phyloP scores from a whole-genome alignment of 1,140 invertebrate species.

The Archegozetes longisetosus region DNA sequence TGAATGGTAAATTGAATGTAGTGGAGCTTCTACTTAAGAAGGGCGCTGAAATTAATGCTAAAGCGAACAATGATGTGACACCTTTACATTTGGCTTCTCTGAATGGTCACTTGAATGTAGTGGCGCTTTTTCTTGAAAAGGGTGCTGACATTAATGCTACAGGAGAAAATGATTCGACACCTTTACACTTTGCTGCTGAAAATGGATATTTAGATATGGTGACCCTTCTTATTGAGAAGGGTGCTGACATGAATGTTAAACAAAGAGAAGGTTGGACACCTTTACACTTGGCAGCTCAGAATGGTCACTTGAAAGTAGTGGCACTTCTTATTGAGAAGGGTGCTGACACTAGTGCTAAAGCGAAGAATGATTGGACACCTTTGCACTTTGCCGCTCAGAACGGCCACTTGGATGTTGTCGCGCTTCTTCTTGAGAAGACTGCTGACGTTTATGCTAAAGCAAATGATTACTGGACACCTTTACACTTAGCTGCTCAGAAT shows the following conservation, averaged over 20 bases:
- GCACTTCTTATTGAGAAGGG: too few relatives aligned
- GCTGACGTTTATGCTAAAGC: slow-evolving; percentile 34
- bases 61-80: slow-evolving; percentile 33
- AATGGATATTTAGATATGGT: slow-evolving; percentile 34
- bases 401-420: slow-evolving; percentile 31
- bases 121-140: slow-evolving; percentile 30
- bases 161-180: slow-evolving; percentile 34
- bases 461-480: slow-evolving; percentile 32
- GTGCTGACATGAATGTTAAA: slow-evolving; percentile 32
- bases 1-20: slow-evolving; percentile 34
- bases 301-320: slow-evolving; percentile 31
- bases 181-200: slow-evolving; percentile 35
- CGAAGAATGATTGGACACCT: slow-evolving; percentile 35
- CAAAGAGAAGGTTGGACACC: slow-evolving; percentile 35
- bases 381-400: slow-evolving; percentile 36
- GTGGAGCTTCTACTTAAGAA: slow-evolving; percentile 27
- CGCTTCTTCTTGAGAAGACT: slow-evolving; percentile 27
- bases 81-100: slow-evolving; percentile 36
- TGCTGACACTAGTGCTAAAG: slow-evolving; percentile 34
- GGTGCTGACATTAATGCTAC: slow-evolving; percentile 35
- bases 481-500: slow-evolving; percentile 36
- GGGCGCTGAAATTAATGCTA: slow-evolving; percentile 32
- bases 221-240: slow-evolving; percentile 26
- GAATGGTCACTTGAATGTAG: slow-evolving; percentile 31
- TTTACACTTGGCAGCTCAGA: slow-evolving; percentile 35